These are phyloP conservation scores for Octodon degus DNA, from an alignment of 2,113 vertebrate genomes.

Conservation along the genomic window DNA sequence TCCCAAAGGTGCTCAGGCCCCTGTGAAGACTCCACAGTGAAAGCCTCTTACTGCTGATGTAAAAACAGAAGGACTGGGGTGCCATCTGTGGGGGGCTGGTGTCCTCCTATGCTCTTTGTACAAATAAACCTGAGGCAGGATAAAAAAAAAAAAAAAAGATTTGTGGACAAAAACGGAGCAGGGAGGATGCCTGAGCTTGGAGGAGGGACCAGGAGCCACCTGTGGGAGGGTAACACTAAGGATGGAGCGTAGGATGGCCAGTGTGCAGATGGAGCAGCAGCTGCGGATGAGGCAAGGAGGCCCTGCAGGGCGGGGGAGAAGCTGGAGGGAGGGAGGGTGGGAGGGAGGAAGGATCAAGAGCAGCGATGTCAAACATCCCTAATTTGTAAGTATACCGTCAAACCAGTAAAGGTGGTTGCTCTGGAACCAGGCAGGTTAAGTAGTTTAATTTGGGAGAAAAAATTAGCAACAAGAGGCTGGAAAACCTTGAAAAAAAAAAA, in stretches of 20 bases:
- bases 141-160: no score
- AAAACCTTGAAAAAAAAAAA: neutral
- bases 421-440: neutral
- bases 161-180: neutral
- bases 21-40: no score
- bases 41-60: no score
- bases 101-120: no score
- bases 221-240: neutral
- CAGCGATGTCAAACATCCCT: neutral
- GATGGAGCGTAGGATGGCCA: neutral
- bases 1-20: no score
- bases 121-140: no score
- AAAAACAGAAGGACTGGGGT: no score
- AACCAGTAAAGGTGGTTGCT: neutral
- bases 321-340: neutral
- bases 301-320: neutral
- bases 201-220: neutral
- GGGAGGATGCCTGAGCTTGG: neutral
- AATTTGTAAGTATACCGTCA: neutral
- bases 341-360: neutral
- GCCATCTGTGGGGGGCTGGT: no score
- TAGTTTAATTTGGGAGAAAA: constrained; percentile 55
- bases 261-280: neutral
- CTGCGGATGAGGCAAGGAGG: neutral
- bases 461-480: neutral